A percentile compares a stretch with the other conserved stretches of the same genome.
phyloP scores from a whole-genome alignment of 1,140 invertebrate species.

The Druon quercuslanigerum region DNA sequence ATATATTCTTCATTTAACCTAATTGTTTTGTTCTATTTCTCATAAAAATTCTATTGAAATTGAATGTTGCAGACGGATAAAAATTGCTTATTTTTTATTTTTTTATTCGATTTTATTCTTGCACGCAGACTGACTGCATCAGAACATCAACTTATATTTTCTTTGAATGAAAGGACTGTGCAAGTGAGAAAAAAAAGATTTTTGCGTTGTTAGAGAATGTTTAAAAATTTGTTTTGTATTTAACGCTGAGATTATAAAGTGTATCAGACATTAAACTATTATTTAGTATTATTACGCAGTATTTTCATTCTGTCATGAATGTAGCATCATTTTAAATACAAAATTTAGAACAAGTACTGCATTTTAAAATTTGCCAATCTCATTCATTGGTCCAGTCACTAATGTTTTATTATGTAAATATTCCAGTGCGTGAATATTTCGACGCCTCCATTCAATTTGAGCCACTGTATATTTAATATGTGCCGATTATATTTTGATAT shows the following conservation, averaged over 20 bases:
- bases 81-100: background rate
- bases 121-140: background rate
- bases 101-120: background rate
- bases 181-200: background rate
- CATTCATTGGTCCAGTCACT: conserved; percentile 18
- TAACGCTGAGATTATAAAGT: conserved; percentile 12
- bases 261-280: background rate
- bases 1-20: background rate
- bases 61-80: background rate
- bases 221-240: background rate
- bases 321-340: background rate
- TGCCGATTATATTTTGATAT: too few relatives aligned
- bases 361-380: background rate
- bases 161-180: conserved; percentile 12
- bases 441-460: too few relatives aligned
- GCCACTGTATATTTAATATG: too few relatives aligned
- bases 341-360: background rate
- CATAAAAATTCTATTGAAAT: background rate
- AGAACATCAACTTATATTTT: background rate
- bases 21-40: background rate
- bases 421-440: too few relatives aligned
- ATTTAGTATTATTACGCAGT: conserved; percentile 23
- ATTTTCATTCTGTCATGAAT: background rate
- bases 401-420: background rate
- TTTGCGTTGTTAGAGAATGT: background rate